Conservation (phyloP, 2,113 vertebrate species). For the Fulmarus glacialis region DNA sequence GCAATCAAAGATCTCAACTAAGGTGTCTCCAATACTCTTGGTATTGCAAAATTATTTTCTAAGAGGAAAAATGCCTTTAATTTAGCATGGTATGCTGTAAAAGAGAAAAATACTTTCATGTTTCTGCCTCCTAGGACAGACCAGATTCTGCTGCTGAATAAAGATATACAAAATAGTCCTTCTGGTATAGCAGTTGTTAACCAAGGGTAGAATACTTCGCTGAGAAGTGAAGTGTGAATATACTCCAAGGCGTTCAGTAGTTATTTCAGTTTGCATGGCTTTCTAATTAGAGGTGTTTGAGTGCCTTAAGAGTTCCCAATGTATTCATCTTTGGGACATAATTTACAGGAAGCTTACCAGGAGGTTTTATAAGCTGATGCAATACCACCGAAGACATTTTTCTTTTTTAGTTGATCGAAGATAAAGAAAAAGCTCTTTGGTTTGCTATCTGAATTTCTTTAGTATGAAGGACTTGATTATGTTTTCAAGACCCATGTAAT, state of each 20-base stretch:
- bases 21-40: background rate
- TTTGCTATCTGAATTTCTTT: background rate
- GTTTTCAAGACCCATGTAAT: background rate
- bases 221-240: background rate
- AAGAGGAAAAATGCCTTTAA: background rate
- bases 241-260: background rate
- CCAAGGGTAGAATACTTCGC: background rate
- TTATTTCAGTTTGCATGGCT: background rate
- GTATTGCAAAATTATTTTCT: background rate
- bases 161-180: background rate
- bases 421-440: background rate
- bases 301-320: background rate
- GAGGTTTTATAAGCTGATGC: background rate
- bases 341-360: background rate
- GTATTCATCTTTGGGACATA: background rate
- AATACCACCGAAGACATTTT: background rate
- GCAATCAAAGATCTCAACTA: background rate
- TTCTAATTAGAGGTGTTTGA: background rate
- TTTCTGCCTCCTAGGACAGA: background rate
- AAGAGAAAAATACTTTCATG: background rate
- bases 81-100: background rate
- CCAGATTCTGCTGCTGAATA: background rate
- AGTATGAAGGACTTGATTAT: background rate
- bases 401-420: background rate
- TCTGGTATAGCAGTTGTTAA: background rate